phyloP scores from a whole-genome alignment of 2,888 invertebrate genomes.

The Phymatocera aterrima region DNA sequence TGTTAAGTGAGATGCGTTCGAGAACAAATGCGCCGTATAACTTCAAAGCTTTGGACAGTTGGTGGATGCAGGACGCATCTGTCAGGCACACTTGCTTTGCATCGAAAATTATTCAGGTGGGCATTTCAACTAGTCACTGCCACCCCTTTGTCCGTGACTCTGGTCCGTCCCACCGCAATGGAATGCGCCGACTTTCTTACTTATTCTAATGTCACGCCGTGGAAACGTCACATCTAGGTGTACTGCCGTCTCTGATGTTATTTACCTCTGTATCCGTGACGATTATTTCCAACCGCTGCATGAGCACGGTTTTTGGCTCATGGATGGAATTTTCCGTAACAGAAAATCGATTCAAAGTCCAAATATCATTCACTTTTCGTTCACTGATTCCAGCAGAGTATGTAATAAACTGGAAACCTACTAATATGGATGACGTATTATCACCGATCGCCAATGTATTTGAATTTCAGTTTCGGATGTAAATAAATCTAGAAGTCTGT shows the following conservation, averaged over 20 bases:
- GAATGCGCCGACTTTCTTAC: conserved; percentile 28
- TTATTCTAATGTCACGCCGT: conserved; percentile 27
- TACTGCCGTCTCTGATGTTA: not conserved
- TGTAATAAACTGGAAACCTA: too few relatives aligned
- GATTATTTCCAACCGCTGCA: not conserved
- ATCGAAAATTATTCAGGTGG: conserved; percentile 41
- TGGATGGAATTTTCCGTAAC: not conserved
- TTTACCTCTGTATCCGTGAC: not conserved
- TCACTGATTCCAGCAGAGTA: too few relatives aligned
- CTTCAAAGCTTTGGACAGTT: conserved; percentile 25
- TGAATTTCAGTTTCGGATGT: not conserved
- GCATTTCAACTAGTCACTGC: conserved; percentile 41
- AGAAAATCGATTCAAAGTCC: not conserved
- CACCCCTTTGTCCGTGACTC: conserved; percentile 11
- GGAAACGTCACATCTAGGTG: not conserved
- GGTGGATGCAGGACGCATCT: conserved; percentile 46
- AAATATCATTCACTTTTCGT: not conserved
- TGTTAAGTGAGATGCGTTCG: conserved; percentile 47
- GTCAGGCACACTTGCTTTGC: conserved; percentile 44
- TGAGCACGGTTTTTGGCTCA: not conserved
- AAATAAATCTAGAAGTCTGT: too few relatives aligned
- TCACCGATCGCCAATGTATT: too few relatives aligned
- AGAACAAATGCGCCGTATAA: conserved; percentile 25
- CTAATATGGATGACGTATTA: not conserved
- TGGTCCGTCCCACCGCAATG: not conserved